phyloP scores from a whole-genome alignment of 2,888 invertebrate species.

The Choreutis nemorana region DNA sequence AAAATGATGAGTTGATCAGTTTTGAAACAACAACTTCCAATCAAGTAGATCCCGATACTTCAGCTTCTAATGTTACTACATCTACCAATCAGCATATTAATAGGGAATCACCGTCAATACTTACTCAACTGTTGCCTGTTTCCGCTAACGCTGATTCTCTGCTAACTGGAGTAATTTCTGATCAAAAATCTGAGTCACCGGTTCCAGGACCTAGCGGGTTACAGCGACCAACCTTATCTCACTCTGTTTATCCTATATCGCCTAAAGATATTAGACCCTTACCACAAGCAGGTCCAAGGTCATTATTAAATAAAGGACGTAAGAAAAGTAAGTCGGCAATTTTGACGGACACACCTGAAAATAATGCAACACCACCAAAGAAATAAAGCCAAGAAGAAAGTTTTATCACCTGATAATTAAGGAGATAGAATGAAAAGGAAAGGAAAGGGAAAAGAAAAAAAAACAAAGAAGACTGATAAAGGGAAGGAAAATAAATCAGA shows the following conservation, averaged over 20 bases:
- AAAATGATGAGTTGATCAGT: slow-evolving; percentile 6
- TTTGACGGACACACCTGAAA: slow-evolving; percentile 11
- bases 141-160: slow-evolving; percentile 3
- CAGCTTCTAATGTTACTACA: slow-evolving; percentile 2
- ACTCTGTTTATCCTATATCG: slow-evolving; percentile 5
- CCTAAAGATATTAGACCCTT: slow-evolving; percentile 11
- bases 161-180: slow-evolving; percentile 2
- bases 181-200: slow-evolving; percentile 4
- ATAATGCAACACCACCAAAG: slow-evolving; percentile 10
- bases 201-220: slow-evolving; percentile 9
- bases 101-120: slow-evolving; percentile 2
- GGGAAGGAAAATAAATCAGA: slow-evolving; percentile 9
- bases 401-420: slow-evolving; percentile 10
- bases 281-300: slow-evolving; percentile 11
- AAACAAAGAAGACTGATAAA: slow-evolving; percentile 8
- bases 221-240: slow-evolving; percentile 4
- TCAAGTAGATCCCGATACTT: slow-evolving; percentile 5
- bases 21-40: slow-evolving; percentile 2
- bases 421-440: slow-evolving; percentile 8
- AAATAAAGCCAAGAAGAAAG: slow-evolving; percentile 11
- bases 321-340: slow-evolving; percentile 11
- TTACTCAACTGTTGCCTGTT: slow-evolving; percentile 1
- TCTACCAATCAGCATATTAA: slow-evolving; percentile 1
- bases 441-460: slow-evolving; percentile 8
- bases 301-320: slow-evolving; percentile 9